Evolutionary conservation across 2,888 invertebrate genomes (phyloP).

Genomic region (Pammene aurita): DNA sequence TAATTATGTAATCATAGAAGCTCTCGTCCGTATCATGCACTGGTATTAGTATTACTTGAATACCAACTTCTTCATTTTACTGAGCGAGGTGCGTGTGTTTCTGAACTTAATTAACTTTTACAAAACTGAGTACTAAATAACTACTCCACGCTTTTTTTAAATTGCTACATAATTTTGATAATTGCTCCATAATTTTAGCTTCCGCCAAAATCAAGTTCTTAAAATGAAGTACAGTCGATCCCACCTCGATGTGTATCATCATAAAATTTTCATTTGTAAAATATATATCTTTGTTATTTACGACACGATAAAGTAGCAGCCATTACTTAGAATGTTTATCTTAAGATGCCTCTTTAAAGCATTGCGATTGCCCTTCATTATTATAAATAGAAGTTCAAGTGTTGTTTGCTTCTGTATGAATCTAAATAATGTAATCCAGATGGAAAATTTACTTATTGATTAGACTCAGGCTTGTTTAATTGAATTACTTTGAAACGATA

Average conservation of each 20-base stretch:
- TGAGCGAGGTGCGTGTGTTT: too few species aligned
- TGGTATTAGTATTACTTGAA: not conserved
- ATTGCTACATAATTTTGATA: too few species aligned
- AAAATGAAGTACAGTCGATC: too few species aligned
- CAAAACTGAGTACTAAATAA: too few species aligned
- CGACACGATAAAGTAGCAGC: not conserved
- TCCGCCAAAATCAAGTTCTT: too few species aligned
- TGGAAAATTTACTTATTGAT: conserved; percentile 7
- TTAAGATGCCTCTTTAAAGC: conserved; percentile 24
- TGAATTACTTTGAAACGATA: not conserved
- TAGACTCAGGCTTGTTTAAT: not conserved
- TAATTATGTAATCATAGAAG: conserved; percentile 12
- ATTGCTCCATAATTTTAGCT: too few species aligned
- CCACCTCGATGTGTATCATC: not conserved
- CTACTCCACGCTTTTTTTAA: too few species aligned
- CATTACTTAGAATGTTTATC: conserved; percentile 18
- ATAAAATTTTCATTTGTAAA: not conserved
- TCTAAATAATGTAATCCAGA: conserved; percentile 32
- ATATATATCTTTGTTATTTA: conserved; percentile 1
- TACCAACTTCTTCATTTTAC: too few species aligned
- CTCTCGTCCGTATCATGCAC: not conserved
- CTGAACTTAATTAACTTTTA: too few species aligned
- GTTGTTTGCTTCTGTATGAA: not conserved
- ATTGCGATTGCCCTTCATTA: conserved; percentile 14
- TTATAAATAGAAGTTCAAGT: conserved; percentile 4